Conservation (phyloP, 2,888 invertebrate genomes). For the Aradus depressus region DNA sequence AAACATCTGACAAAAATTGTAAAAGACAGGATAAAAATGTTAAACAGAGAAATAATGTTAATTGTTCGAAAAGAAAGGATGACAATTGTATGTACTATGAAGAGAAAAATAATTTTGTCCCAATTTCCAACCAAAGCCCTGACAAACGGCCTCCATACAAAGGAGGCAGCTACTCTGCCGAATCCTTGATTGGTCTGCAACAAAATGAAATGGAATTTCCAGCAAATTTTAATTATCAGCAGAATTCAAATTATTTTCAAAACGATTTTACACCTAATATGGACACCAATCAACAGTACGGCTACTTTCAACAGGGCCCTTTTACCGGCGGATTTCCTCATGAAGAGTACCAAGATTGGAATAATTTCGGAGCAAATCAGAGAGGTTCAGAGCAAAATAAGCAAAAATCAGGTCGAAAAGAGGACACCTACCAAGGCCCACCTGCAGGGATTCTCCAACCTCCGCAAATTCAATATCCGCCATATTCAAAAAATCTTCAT, state of each 20-base stretch:
- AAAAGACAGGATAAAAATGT: constrained; percentile 16
- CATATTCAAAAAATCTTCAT: constrained; percentile 8
- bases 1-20: constrained; percentile 8
- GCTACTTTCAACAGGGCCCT: constrained; percentile 13
- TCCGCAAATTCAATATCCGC: neutral
- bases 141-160: constrained; percentile 37
- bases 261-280: constrained; percentile 5
- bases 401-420: constrained; percentile 1
- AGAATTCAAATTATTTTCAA: constrained; percentile 21
- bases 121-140: constrained; percentile 4
- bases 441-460: neutral
- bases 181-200: constrained; percentile 29
- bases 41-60: constrained; percentile 8
- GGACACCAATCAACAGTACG: constrained; percentile 6
- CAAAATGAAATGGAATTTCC: constrained; percentile 20
- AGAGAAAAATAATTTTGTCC: constrained; percentile 1
- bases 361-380: constrained; percentile 5
- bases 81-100: constrained; percentile 22
- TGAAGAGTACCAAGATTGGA: constrained; percentile 14
- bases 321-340: constrained; percentile 4
- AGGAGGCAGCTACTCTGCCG: constrained; percentile 34
- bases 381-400: neutral
- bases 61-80: constrained; percentile 20
- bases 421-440: constrained; percentile 4
- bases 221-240: constrained; percentile 19